Evolutionary conservation across 2,113 vertebrate species (phyloP), one percentile per base, ranked within the genome.

Genomic region (Zapornia atra): DNA sequence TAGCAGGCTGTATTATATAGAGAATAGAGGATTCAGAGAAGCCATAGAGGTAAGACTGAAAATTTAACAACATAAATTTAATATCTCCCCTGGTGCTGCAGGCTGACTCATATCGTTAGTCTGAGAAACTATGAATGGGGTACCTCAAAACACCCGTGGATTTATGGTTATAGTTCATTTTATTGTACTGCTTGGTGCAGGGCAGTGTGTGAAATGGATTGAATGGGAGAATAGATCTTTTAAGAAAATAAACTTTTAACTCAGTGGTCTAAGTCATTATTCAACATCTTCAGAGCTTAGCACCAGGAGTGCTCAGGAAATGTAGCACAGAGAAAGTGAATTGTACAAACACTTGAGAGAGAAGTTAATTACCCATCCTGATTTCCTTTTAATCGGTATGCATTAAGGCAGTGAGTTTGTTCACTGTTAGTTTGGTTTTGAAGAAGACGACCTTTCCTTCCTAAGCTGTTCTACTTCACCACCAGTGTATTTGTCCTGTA

Each of bases 231-330:
- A 92, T 21, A 92, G 76, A 88, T 92, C 77, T 93, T 96, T 90
- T 87, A 94, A 90, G 90, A 96, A 94, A 90, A 90, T 92, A 93
- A 96, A 90, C 92, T 97, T 96, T 96, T 88, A 96, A 96, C 85
- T 92, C 85, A 86, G 95, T 94, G 56, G 48, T 93, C 76, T 86
- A 90, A 93, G 75, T 86, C 79, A 92, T 95, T 95, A 96, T 92
- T 96, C 90, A 94, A 75, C 48, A 59, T 84, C 88, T 95, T 94
- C 69, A 86, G 82, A 88, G 80, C 31, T 95, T 86, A 96, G 48
- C 76, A 86, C 76, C 60, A 88, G 88, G 72, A 93, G 51, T 50
- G 64, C 56, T 93, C 82, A 94, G 92, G 96, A 96, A 96, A 95
- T 68, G 76, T 79, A 95, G 61, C 94, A 93, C 61, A 95, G 79